Conservation (phyloP, 2,113 vertebrate species). For the Camelus bactrianus region DNA sequence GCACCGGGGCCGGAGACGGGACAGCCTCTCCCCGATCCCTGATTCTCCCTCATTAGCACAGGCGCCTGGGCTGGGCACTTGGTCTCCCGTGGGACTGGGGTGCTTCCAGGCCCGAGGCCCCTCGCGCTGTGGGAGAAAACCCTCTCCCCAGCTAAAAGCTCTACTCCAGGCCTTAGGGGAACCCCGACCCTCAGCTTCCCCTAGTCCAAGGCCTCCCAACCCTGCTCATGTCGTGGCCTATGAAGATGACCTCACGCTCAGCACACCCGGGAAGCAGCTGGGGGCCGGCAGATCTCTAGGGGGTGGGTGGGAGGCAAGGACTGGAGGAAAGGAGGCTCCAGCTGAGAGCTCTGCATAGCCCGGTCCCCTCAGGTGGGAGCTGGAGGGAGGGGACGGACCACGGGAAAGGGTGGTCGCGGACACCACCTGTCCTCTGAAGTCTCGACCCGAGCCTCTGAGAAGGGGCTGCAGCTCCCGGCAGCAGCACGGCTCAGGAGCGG, state of each 20-base stretch:
- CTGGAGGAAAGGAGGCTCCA: background rate
- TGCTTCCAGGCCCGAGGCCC: background rate
- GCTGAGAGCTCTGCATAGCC: no score
- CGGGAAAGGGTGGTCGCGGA: accelerated
- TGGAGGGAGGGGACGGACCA: background rate
- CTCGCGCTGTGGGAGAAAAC: background rate
- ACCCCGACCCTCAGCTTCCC: background rate
- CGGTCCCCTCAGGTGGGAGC: background rate
- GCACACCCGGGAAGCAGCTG: accelerated
- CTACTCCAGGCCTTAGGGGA: background rate
- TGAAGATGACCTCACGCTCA: background rate
- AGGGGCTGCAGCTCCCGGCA: background rate
- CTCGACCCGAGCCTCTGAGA: background rate
- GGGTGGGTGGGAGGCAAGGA: background rate
- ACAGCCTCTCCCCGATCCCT: background rate
- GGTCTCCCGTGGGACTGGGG: accelerated
- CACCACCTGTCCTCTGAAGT: background rate
- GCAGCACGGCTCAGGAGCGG: background rate
- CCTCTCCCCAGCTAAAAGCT: background rate
- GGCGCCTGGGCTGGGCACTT: background rate
- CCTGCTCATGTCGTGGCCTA: background rate
- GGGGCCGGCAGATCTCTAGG: background rate
- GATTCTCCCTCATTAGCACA: no score
- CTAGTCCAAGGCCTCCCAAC: background rate
- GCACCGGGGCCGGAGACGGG: no score